Conservation (phyloP, 2,797 vertebrate genomes). For the Oceanodroma leucorhoa region DNA sequence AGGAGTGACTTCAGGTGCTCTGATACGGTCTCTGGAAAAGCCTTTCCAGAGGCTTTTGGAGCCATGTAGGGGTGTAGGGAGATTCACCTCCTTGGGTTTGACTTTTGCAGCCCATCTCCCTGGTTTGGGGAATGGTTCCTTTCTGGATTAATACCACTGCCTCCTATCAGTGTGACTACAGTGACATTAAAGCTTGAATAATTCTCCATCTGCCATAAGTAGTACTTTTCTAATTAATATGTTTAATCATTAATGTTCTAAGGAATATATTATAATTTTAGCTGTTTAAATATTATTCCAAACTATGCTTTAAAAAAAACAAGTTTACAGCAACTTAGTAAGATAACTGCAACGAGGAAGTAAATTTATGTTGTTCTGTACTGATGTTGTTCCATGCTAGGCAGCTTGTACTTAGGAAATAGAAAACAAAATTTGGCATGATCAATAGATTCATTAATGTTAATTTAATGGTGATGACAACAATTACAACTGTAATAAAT, state of each 20-base stretch:
- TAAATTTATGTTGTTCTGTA: background rate
- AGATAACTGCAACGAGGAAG: background rate
- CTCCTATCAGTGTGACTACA: background rate
- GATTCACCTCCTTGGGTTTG: background rate
- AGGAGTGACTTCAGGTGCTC: background rate
- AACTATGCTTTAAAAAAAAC: background rate
- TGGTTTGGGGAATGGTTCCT: background rate
- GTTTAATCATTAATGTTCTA: background rate
- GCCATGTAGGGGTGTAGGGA: background rate
- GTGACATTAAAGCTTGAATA: background rate
- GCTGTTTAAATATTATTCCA: background rate
- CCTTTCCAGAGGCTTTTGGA: background rate
- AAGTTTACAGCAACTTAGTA: background rate
- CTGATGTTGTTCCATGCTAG: background rate
- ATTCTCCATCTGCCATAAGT: background rate
- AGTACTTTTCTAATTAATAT: background rate
- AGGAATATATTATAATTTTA: background rate
- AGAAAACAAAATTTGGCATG: background rate
- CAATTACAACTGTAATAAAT: background rate
- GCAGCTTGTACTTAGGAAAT: background rate
- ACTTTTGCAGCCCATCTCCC: background rate
- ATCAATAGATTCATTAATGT: background rate
- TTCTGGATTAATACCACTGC: background rate
- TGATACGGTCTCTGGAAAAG: background rate
- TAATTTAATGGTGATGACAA: background rate